These are phyloP conservation scores for Smittia aterrima DNA, from an alignment of 2,888 invertebrate species.

Conservation along the genomic window DNA sequence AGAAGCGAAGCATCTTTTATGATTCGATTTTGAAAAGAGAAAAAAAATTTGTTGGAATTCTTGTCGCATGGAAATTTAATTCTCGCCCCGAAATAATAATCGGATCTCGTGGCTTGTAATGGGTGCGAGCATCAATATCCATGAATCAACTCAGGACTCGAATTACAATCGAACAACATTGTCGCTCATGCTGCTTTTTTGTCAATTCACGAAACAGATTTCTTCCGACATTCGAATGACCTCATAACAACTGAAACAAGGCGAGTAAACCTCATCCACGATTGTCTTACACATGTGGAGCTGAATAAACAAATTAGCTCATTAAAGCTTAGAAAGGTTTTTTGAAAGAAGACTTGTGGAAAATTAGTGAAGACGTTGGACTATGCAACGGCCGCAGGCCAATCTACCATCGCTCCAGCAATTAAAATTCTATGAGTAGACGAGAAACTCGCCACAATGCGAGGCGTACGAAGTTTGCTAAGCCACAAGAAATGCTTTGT, in stretches of 20 bases:
- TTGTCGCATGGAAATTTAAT: neutral
- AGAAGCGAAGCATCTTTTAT: conserved; percentile 6
- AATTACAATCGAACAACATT: neutral
- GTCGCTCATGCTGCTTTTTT: neutral
- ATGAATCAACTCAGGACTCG: neutral
- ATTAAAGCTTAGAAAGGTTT: neutral
- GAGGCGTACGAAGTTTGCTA: neutral
- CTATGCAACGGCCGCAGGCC: neutral
- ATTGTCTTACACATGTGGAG: neutral
- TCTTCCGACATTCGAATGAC: neutral
- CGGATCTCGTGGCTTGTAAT: neutral
- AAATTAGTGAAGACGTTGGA: neutral
- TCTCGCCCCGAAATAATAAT: conserved; percentile 5
- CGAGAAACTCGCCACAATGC: neutral
- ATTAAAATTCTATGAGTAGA: neutral
- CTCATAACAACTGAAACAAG: neutral
- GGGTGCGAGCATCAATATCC: neutral
- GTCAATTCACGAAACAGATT: neutral
- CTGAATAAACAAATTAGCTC: neutral
- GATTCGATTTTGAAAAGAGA: neutral
- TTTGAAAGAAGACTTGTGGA: neutral
- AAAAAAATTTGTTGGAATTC: conserved; percentile 9
- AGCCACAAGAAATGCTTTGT: neutral
- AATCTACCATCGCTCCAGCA: neutral
- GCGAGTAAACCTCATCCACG: neutral